phyloP scores from a whole-genome alignment of 2,113 vertebrate species.

The Phaethon lepturus region DNA sequence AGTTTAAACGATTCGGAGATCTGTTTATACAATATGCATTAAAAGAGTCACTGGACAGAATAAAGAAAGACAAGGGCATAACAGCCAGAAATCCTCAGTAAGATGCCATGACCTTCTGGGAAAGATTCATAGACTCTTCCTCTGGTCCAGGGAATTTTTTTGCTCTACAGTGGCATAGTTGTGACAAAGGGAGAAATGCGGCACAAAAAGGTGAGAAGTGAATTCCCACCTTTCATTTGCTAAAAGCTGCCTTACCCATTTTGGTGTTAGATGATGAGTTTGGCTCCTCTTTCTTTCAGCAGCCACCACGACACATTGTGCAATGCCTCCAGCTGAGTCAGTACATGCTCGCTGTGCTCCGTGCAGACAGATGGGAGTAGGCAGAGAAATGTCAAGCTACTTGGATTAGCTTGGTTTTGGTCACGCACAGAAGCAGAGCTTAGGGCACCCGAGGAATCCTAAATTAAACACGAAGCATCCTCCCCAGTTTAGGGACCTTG shows the following conservation, averaged over 20 bases:
- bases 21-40: not conserved
- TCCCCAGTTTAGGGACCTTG: not conserved
- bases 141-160: not conserved
- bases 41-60: not conserved
- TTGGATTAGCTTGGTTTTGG: constrained; percentile 40
- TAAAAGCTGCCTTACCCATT: not conserved
- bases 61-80: not conserved
- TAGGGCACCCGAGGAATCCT: not conserved
- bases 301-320: not conserved
- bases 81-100: not conserved
- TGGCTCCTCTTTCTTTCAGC: constrained; percentile 25
- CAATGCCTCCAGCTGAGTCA: constrained; percentile 44
- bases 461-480: not conserved
- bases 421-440: constrained; percentile 3
- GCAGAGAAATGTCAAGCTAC: constrained; percentile 62
- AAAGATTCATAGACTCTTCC: not conserved
- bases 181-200: not conserved
- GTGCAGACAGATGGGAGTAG: constrained; percentile 44
- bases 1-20: not conserved
- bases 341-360: not conserved
- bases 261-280: not conserved
- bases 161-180: not conserved
- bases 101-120: not conserved
- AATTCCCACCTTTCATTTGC: not conserved
- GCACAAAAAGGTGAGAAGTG: not conserved